Evolutionary conservation across 2,888 invertebrate genomes (phyloP).

Genomic region (Diabrotica balteata): DNA sequence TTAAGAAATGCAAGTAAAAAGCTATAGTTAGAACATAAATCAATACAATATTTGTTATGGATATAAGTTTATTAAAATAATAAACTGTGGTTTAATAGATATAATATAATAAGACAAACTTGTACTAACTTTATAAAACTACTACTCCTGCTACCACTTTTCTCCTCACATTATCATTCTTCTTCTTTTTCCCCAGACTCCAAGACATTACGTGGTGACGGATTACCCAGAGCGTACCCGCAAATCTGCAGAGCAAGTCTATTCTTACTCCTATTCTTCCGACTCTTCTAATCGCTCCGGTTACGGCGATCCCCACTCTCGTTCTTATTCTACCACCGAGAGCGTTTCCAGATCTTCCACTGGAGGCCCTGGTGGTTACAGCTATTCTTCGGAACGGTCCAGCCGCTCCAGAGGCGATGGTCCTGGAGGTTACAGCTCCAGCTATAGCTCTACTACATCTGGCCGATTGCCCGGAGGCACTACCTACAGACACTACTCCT

Average conservation of each 20-base stretch:
- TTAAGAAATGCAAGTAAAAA: too few species aligned
- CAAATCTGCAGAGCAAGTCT: constrained; percentile 82
- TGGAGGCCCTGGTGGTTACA: constrained; percentile 75
- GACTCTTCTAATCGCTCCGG: constrained; percentile 62
- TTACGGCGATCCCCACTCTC: constrained; percentile 67
- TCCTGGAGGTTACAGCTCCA: constrained; percentile 79
- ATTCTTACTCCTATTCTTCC: constrained; percentile 76
- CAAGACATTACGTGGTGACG: constrained; percentile 86
- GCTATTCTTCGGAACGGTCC: constrained; percentile 75
- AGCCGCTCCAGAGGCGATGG: constrained; percentile 74
- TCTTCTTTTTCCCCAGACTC: constrained; percentile 74
- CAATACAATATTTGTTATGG: too few species aligned
- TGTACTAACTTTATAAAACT: too few species aligned
- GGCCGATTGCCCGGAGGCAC: constrained; percentile 86
- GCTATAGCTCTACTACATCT: constrained; percentile 79
- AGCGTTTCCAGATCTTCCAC: constrained; percentile 70
- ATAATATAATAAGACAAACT: too few species aligned
- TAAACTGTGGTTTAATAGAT: too few species aligned
- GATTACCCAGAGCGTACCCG: constrained; percentile 74
- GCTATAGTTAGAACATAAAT: too few species aligned
- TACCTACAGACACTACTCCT: constrained; percentile 84
- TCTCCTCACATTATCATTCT: neutral
- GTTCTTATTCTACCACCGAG: constrained; percentile 74
- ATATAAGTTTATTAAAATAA: too few species aligned
- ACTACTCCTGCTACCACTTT: too few species aligned